Base-by-base conservation (phyloP, 2,888 invertebrate species). In the Aelia acuminata region DNA sequence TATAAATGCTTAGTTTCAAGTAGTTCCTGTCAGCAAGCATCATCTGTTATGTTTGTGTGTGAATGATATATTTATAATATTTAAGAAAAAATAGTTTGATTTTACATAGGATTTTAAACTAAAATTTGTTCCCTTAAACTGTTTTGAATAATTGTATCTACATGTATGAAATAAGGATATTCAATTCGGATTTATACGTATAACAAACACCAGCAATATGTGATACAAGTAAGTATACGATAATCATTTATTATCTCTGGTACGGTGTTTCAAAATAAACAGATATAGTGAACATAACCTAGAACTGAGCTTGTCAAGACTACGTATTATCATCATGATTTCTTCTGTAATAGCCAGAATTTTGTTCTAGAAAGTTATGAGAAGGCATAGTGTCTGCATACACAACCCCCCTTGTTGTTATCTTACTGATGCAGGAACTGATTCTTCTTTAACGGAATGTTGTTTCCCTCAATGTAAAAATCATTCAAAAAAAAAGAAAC, bases 401-500 rank as follows among this genome's bases (percentile, higher is more conserved):
- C 80, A 80, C 80, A 80, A 80, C 10, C 80, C 80, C 5, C 80
- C 80, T 47, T 80, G 80, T 43, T 80, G 80, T n/a, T 80, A 43
- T 47, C 31, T 70, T 35, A 80, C 43, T n/a, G 80, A 80, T n/a
- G 43, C n/a, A 43, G 80, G 80, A 13, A 80, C 80, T 0, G 80
- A 80, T 80, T 80, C 80, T 10, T 80, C 80, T n/a, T 39, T 80
- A 22, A 80, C 80, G 43, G 80, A 80, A 43, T 80, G 80, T 15
- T 80, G 80, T 80, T 80, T 80, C 11, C 80, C 80, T 47, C 39
- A 47, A 43, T 80, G 80, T 43, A 80, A 47, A 80, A 80, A 43
- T 80, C 80, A 80, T 43, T 43, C 80, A n/a, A 80, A 80, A 43
- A 80, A 80, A 80, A 80, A 80, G 80, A 80, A 80, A 80, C 80